Conservation (phyloP, 2,888 invertebrate species). For the Hypomecis atomaria region DNA sequence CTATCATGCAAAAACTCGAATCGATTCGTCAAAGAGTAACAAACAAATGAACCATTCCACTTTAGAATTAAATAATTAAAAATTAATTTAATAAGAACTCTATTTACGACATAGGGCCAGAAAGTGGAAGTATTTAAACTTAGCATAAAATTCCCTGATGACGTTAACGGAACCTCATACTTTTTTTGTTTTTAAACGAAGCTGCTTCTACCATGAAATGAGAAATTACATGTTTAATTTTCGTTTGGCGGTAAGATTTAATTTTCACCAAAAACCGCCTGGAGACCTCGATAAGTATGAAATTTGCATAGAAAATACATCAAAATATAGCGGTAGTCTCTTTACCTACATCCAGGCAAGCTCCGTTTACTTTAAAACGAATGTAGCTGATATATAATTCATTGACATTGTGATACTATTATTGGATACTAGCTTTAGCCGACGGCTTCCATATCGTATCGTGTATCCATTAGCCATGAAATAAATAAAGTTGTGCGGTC, state of each 20-base stretch:
- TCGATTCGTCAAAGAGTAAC: no score
- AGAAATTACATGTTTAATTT: conserved; percentile 66
- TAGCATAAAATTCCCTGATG: conserved; percentile 9
- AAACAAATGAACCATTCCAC: no score
- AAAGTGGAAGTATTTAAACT: no score
- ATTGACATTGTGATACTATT: no score
- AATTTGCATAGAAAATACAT: conserved; percentile 61
- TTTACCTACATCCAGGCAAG: conserved; percentile 6
- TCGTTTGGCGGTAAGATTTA: conserved; percentile 60
- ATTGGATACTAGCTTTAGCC: no score
- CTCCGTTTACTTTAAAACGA: background rate
- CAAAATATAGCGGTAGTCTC: conserved; percentile 31
- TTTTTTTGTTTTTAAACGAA: conserved; percentile 16
- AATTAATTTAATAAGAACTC: no score
- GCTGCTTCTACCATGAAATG: conserved; percentile 47
- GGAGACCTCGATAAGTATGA: conserved; percentile 52
- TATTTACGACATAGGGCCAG: no score
- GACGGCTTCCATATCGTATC: no score
- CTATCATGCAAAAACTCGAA: no score
- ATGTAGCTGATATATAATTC: background rate
- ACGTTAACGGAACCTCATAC: conserved; percentile 4
- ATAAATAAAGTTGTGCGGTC: no score
- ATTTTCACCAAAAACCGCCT: conserved; percentile 53
- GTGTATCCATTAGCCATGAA: no score
- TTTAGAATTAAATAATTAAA: no score